phyloP scores from a whole-genome alignment of 2,113 vertebrate genomes.

The Urocynchramus pylzowi region DNA sequence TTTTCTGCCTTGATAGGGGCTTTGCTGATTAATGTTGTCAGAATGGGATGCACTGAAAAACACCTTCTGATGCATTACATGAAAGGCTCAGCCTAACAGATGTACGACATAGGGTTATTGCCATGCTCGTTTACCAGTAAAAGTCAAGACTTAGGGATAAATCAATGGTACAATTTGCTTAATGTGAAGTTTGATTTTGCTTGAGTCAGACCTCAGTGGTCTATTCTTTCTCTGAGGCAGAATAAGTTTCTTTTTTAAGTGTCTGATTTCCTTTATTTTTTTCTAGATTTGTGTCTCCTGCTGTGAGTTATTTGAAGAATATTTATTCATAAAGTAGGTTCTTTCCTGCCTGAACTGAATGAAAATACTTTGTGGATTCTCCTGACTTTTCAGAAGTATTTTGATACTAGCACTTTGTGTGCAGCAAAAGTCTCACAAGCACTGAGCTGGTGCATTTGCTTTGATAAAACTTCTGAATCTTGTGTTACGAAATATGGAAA shows the following conservation, averaged over 20 bases:
- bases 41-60: constrained; percentile 38
- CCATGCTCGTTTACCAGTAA: constrained; percentile 6
- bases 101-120: not conserved
- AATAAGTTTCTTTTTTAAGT: constrained; percentile 13
- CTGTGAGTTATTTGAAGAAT: constrained; percentile 23
- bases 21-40: constrained; percentile 36
- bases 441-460: not conserved
- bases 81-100: constrained; percentile 13
- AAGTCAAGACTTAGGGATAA: constrained; percentile 8
- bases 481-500: constrained; percentile 35
- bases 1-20: not conserved
- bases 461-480: constrained; percentile 13
- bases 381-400: constrained; percentile 24
- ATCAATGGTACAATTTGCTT: constrained; percentile 35
- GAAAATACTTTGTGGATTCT: constrained; percentile 6
- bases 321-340: constrained; percentile 40
- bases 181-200: constrained; percentile 35
- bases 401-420: not conserved
- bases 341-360: not conserved
- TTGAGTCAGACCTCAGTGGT: not conserved
- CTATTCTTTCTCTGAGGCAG: not conserved
- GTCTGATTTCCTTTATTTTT: not conserved
- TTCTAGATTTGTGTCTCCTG: not conserved
- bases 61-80: constrained; percentile 39
- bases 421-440: not conserved